Conservation (phyloP, 2,797 vertebrate genomes). For the Dromococcyx pavoninus region DNA sequence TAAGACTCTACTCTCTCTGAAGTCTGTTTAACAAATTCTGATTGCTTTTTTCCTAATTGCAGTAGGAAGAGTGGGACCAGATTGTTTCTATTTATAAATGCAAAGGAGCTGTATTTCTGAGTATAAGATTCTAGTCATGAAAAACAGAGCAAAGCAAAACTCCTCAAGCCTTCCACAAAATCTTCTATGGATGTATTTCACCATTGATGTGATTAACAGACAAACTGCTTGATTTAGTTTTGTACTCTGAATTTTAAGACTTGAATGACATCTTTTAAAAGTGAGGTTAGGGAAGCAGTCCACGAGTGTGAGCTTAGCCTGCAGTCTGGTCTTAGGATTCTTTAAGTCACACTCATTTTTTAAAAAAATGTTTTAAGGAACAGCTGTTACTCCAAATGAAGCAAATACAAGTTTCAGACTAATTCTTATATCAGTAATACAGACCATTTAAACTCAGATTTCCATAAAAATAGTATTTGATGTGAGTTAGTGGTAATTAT, state of each 20-base stretch:
- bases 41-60: constrained; percentile 54
- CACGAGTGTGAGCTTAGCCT: not conserved
- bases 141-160: constrained; percentile 3
- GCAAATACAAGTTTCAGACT: not conserved
- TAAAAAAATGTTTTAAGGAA: not conserved
- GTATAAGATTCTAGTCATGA: constrained; percentile 14
- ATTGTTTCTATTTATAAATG: constrained; percentile 60
- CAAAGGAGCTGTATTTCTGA: constrained; percentile 9
- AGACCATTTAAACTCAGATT: not conserved
- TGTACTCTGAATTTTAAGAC: not conserved
- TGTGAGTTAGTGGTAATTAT: not conserved
- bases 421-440: not conserved
- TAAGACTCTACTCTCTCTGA: constrained; percentile 17
- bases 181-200: constrained; percentile 14
- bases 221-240: not conserved
- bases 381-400: not conserved
- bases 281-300: not conserved
- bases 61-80: not conserved
- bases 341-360: not conserved
- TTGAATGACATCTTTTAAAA: not conserved
- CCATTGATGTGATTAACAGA: not conserved
- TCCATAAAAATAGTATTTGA: not conserved
- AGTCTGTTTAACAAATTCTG: constrained; percentile 53
- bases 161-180: constrained; percentile 13
- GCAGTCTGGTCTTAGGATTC: not conserved